Evolutionary conservation across 2,888 invertebrate species (phyloP).

Genomic region (Parnassius orleans): DNA sequence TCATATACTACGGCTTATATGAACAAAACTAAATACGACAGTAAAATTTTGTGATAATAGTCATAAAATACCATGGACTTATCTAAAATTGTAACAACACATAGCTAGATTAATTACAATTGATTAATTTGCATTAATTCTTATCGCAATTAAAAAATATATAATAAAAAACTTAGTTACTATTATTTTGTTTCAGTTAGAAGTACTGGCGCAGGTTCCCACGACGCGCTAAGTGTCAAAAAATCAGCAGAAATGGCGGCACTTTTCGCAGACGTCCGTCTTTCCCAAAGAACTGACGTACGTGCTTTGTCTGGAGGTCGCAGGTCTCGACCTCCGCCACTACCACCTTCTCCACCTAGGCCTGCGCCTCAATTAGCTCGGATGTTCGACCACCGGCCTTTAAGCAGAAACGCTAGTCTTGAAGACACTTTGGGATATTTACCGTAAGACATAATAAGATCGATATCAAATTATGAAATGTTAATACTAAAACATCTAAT

Average conservation of each 20-base stretch:
- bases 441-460: slow-evolving; percentile 54
- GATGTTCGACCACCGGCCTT: slow-evolving; percentile 62
- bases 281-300: slow-evolving; percentile 86
- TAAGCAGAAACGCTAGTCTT: slow-evolving; percentile 76
- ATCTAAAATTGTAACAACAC: no score
- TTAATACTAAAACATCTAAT: no score
- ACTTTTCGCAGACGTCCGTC: slow-evolving; percentile 88
- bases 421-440: slow-evolving; percentile 85
- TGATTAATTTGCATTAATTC: no score
- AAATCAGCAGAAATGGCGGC: slow-evolving; percentile 95
- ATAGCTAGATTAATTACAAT: no score
- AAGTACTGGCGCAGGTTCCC: slow-evolving; percentile 76
- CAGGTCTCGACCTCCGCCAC: slow-evolving; percentile 43
- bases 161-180: not conserved
- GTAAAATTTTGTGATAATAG: no score
- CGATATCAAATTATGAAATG: no score
- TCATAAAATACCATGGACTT: no score
- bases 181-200: slow-evolving; percentile 51
- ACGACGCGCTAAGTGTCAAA: slow-evolving; percentile 90
- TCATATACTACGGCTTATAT: no score
- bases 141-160: no score
- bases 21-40: no score
- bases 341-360: slow-evolving; percentile 44
- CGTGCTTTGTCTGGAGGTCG: slow-evolving; percentile 57
- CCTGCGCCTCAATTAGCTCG: slow-evolving; percentile 49